Conservation (phyloP, 2,797 vertebrate genomes). For the Sebastes paucispinis region DNA sequence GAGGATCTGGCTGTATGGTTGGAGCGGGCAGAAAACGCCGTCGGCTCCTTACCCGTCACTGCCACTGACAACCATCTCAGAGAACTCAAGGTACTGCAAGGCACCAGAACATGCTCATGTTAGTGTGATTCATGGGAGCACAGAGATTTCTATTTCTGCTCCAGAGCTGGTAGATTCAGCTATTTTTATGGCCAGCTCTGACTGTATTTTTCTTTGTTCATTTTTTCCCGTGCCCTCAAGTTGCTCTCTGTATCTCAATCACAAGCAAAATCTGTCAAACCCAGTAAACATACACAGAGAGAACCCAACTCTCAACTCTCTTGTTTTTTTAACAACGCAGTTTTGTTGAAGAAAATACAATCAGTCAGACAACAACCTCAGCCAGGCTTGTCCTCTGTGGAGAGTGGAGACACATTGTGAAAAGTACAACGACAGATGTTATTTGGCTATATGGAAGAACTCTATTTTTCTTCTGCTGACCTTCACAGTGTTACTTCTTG, state of each 20-base stretch:
- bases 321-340: constrained; percentile 16
- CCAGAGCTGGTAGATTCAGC: neutral
- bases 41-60: constrained; percentile 73
- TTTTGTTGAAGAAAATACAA: neutral
- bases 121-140: neutral
- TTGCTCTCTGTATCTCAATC: constrained; percentile 19
- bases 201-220: constrained; percentile 1
- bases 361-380: neutral
- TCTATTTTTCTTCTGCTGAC: neutral
- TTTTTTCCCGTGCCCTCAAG: neutral
- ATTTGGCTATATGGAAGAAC: neutral
- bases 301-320: neutral
- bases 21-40: constrained; percentile 81
- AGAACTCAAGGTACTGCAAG: constrained; percentile 86
- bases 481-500: neutral
- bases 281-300: neutral
- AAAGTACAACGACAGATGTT: neutral
- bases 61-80: constrained; percentile 81
- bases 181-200: constrained; percentile 23
- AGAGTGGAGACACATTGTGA: neutral
- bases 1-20: constrained; percentile 87
- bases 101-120: neutral
- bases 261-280: constrained; percentile 6
- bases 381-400: neutral
- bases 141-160: constrained; percentile 24